phyloP scores from a whole-genome alignment of 2,888 invertebrate species.

The Hirtodrosophila duncani region DNA sequence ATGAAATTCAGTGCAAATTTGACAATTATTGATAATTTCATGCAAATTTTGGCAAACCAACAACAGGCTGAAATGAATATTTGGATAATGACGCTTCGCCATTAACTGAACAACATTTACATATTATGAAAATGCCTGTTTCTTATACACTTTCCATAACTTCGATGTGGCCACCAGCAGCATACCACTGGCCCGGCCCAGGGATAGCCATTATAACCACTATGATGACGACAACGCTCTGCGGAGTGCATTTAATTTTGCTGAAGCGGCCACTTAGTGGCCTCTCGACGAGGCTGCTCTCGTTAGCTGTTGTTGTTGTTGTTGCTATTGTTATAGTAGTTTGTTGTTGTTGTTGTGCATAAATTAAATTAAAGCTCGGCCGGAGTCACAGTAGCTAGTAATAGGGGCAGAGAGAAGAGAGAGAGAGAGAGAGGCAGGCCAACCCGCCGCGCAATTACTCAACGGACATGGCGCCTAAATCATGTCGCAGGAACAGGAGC shows the following conservation, averaged over 20 bases:
- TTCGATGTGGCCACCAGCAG: neutral
- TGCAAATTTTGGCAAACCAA: too few species aligned
- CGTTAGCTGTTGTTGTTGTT: conserved; percentile 14
- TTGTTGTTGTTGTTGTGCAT: conserved; percentile 40
- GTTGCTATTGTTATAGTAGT: conserved; percentile 10
- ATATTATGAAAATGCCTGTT: too few species aligned
- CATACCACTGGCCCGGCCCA: conserved; percentile 5
- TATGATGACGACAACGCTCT: conserved; percentile 27
- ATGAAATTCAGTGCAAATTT: too few species aligned
- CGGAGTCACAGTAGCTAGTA: conserved; percentile 30
- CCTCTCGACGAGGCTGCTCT: conserved; percentile 33
- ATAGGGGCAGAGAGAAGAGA: too few species aligned
- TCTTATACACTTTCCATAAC: too few species aligned
- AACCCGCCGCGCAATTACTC: conserved; percentile 57
- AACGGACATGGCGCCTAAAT: conserved; percentile 53
- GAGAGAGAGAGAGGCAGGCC: too few species aligned
- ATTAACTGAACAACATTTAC: too few species aligned
- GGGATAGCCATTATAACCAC: conserved; percentile 6
- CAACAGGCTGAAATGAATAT: too few species aligned
- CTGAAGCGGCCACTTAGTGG: conserved; percentile 67
- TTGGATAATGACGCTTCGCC: too few species aligned
- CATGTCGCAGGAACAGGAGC: conserved; percentile 42
- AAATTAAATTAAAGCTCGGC: conserved; percentile 63
- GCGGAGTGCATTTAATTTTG: conserved; percentile 60
- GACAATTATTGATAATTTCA: too few species aligned